Evolutionary conservation across 1,140 invertebrate genomes (phyloP), one percentile per base, ranked within the genome.

Genomic region (Melanaphis sacchari): DNA sequence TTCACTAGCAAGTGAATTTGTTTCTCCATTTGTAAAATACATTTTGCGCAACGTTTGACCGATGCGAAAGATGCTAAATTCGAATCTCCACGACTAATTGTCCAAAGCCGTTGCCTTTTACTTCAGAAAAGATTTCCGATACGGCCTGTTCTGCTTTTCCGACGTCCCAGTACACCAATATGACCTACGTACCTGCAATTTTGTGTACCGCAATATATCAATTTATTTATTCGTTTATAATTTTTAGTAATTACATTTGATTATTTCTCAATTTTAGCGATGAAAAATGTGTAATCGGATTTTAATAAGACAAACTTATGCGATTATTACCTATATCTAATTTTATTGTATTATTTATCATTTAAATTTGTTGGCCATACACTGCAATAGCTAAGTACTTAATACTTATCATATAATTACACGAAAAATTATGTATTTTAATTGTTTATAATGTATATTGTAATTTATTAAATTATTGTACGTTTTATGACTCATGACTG

Each of bases 1-100:
- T 98, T 98, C 31, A 98, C 96, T 6, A 98, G 95, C 76, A 98
- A 95, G 94, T 98, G 96, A 81, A 98, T 96, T 94, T 96, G 95
- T 59, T 96, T 93, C 95, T 97, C 96, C 0, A 95, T 96, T 15
- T 96, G 95, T 26, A 96, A 94, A 4, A 98, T 95, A 41, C 96
- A 95, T 87, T 96, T 95, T 24, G 97, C 97, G 94, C 97, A 98
- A 94, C 96, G 95, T 93, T 96, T 95, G 0, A 98, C 96, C 40
- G 97, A 98, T 43, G 96, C 95, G 22, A 98, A 95, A 24, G 96
- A 98, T 5, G 96, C 95, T 0, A 98, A 95, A 95, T 98, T 97
- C 66, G 98, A 95, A 94, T 97, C 90, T 96, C 95, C 0, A 97
- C 94, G 0, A 96, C 94, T 9, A 97, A 94, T 94, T 96, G 95